Evolutionary conservation across 1,140 invertebrate genomes (phyloP), one percentile per base, ranked within the genome.

Genomic region (Spodoptera litura): DNA sequence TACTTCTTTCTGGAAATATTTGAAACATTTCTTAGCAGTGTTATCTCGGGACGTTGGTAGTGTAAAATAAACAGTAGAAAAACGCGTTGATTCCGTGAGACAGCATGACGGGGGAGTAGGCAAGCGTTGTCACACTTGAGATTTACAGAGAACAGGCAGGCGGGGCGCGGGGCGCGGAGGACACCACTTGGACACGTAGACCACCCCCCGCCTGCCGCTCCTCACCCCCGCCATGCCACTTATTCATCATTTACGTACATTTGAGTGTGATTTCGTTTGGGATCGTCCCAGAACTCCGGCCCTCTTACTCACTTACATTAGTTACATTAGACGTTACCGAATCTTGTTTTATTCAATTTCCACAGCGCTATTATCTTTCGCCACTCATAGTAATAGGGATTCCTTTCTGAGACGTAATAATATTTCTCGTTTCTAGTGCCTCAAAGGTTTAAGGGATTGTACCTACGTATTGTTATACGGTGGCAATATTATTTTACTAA

Each of bases 181-280:
- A 74, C 75, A 87, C 85, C 86, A 92, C 88, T 92, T 90, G 89
- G 89, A 90, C 91, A 93, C 91, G 89, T 93, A 89, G 84, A 59
- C 79, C 86, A 53, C 80, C 74, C 77, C 76, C 70, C 79, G 78
- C 72, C 62, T 70, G 61, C 83, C 82, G 71, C 71, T 73, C 83
- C 61, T 75, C 74, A 64, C 81, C 78, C 73, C 72, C 71, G 81
- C 84, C 83, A 88, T 76, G 81, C 84, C 84, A 88, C 85, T 89
- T 88, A 88, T 87, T 89, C 87, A 88, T 91, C 90, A 89, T 90
- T 91, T 91, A 87, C 88, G 87, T 88, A 91, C 87, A 89, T 92
- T 91, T 91, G 87, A 91, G 90, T 90, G 89, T 89, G 89, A 89
- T 93, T 91, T 90, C 86, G 87, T 91, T 88, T 87, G 88, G 87